phyloP scores from a whole-genome alignment of 2,888 invertebrate species.

The Aradus depressus region DNA sequence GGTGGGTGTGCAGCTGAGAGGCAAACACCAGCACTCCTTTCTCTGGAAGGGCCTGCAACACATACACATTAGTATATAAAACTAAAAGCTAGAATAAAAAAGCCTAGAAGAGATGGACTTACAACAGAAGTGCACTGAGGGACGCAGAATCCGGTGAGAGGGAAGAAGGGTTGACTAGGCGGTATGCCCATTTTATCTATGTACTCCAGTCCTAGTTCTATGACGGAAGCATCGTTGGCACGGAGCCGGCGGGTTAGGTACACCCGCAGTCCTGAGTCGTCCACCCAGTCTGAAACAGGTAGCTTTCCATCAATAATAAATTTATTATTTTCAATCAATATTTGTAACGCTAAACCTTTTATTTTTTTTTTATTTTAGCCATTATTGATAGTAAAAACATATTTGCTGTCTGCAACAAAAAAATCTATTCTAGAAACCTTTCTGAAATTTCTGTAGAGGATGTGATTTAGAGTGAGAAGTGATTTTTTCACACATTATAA shows the following conservation, averaged over 20 bases:
- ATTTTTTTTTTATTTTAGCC: no score
- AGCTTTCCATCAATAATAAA: background rate
- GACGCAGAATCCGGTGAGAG: conserved; percentile 79
- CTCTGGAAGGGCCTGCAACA: conserved; percentile 58
- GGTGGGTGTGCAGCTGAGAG: conserved; percentile 93
- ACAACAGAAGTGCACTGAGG: conserved; percentile 86
- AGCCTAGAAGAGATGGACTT: conserved; percentile 34
- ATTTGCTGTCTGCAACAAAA: no score
- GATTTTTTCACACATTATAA: no score
- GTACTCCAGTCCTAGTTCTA: conserved; percentile 94
- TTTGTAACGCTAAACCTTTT: no score
- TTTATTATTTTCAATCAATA: background rate
- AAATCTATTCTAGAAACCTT: no score
- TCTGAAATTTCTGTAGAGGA: no score
- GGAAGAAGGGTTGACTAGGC: conserved; percentile 57
- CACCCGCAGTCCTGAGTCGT: conserved; percentile 81
- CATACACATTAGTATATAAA: background rate
- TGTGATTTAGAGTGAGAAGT: no score
- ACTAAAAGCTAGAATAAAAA: background rate
- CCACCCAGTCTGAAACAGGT: conserved; percentile 53
- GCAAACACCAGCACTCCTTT: conserved; percentile 85
- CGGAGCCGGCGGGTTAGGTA: conserved; percentile 64
- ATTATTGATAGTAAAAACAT: no score
- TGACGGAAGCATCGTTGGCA: conserved; percentile 82
- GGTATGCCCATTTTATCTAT: conserved; percentile 98